phyloP scores from a whole-genome alignment of 2,113 vertebrate species.

The Carlito syrichta region DNA sequence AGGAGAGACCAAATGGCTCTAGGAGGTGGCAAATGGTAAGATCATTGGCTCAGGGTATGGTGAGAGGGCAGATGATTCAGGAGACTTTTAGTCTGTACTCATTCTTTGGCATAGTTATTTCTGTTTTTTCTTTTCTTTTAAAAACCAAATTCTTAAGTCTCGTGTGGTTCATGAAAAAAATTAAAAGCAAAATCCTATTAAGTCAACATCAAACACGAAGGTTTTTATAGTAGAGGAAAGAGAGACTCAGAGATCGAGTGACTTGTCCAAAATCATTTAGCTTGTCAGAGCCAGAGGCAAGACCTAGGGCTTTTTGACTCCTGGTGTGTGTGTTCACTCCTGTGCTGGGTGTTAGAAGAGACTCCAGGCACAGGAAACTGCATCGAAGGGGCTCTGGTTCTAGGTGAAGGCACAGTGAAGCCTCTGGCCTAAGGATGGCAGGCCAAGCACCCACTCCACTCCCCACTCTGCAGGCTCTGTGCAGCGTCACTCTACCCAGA shows the following conservation, averaged over 20 bases:
- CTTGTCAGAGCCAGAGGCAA: not conserved
- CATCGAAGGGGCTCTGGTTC: not conserved
- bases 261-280: not conserved
- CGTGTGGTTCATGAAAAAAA: too few species aligned
- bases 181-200: conserved; percentile 19
- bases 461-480: not conserved
- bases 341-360: not conserved
- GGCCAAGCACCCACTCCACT: not conserved
- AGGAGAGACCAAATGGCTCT: conserved; percentile 55
- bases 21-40: not conserved
- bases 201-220: too few species aligned
- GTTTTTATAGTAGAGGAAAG: conserved; percentile 26
- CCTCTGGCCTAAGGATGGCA: not conserved
- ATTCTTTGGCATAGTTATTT: not conserved
- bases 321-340: not conserved
- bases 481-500: not conserved
- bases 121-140: not conserved
- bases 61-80: not conserved
- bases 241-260: not conserved
- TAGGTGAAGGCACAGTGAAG: not conserved
- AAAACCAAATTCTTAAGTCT: too few species aligned
- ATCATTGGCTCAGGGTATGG: not conserved
- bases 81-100: not conserved
- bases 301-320: not conserved
- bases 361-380: not conserved